Evolutionary conservation across 1,140 invertebrate genomes (phyloP).

Genomic region (Sinella curviseta): DNA sequence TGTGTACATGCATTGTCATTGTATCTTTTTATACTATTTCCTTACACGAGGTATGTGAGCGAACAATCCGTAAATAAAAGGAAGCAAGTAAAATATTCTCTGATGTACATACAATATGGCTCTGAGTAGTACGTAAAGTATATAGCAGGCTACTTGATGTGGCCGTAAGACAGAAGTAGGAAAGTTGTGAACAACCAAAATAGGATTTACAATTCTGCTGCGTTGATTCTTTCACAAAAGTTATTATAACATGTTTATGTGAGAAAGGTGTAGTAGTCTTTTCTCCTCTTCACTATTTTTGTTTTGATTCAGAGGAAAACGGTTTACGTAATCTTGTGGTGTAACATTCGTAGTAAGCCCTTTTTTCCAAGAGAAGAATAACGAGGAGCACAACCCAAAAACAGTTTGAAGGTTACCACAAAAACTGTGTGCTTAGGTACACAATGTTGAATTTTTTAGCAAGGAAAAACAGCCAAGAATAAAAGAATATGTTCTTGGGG

Average conservation of each 20-base stretch:
- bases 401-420: not conserved
- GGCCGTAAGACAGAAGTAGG: not conserved
- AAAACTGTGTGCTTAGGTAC: not conserved
- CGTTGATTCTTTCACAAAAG: not conserved
- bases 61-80: no score
- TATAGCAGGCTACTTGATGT: no score
- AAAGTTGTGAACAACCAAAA: slow-evolving; percentile 19
- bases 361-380: not conserved
- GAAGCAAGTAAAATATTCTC: no score
- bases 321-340: not conserved
- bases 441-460: not conserved
- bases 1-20: no score
- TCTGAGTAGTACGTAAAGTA: no score
- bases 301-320: not conserved
- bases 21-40: no score
- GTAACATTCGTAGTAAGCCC: not conserved
- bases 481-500: no score
- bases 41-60: no score
- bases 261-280: not conserved
- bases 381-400: not conserved
- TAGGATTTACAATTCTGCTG: slow-evolving; percentile 22
- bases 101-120: no score
- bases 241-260: not conserved
- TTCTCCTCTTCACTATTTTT: not conserved
- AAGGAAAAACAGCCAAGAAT: no score